These are phyloP conservation scores for Cygnus atratus DNA, from an alignment of 2,113 vertebrate genomes.

Conservation along the genomic window DNA sequence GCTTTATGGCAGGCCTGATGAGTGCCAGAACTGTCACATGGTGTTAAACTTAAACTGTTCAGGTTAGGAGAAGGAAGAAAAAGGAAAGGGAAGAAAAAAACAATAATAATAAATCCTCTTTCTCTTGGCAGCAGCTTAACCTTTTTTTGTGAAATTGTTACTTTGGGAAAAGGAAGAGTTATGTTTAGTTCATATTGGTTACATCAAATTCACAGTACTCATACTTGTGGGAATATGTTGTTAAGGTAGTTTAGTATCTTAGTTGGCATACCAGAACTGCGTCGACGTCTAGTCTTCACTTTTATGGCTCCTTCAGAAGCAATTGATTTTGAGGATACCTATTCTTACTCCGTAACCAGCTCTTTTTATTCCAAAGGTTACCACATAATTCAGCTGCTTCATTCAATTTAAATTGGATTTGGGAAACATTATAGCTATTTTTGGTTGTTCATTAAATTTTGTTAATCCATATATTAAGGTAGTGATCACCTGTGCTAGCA, in stretches of 20 bases:
- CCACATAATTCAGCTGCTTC: not conserved
- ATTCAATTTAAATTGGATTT: not conserved
- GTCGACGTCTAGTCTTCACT: not conserved
- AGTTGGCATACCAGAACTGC: not conserved
- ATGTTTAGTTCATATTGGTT: not conserved
- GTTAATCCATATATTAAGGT: rapidly evolving
- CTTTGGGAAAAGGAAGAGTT: not conserved
- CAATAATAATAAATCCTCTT: not conserved
- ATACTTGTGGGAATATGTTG: not conserved
- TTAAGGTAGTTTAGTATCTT: not conserved
- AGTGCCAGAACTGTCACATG: not conserved
- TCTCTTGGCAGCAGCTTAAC: not conserved
- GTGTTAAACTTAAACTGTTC: not conserved
- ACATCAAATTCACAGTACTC: not conserved
- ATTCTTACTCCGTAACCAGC: rapidly evolving
- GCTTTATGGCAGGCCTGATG: not conserved
- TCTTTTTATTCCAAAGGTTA: not conserved
- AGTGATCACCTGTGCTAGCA: not conserved
- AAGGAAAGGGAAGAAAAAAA: too few species aligned
- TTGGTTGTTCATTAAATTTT: not conserved
- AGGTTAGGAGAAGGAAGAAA: not conserved
- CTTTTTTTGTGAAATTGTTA: not conserved
- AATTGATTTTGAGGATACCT: not conserved
- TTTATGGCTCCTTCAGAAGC: not conserved
- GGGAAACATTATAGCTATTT: not conserved